These are phyloP conservation scores for Phenganax stokvisi DNA, from an alignment of 92 coral and sea anemone genomes.

Conservation along the genomic window DNA sequence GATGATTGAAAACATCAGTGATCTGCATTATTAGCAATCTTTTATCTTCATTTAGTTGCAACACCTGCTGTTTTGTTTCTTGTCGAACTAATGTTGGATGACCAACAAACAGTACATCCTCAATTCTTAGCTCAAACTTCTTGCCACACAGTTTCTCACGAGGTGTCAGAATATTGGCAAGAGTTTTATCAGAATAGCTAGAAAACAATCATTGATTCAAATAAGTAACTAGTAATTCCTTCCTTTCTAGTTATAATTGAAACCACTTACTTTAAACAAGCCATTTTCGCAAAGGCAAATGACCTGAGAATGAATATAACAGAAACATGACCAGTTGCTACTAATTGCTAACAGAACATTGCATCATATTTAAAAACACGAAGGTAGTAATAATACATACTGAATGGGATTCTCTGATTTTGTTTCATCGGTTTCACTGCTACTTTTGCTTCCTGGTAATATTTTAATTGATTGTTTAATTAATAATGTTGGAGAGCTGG, in stretches of 20 bases:
- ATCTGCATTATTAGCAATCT: neutral
- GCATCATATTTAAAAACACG: too few species aligned
- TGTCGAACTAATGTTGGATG: slow-evolving; percentile 68
- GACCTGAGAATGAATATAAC: neutral
- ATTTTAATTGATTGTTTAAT: too few species aligned
- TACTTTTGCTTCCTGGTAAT: too few species aligned
- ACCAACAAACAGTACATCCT: slow-evolving; percentile 89
- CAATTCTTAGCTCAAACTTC: slow-evolving; percentile 89
- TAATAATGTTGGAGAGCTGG: too few species aligned
- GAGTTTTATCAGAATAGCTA: slow-evolving; percentile 88
- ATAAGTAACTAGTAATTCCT: neutral
- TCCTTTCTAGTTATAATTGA: neutral
- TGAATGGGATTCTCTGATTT: too few species aligned
- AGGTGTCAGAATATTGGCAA: slow-evolving; percentile 91
- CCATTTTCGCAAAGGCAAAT: neutral
- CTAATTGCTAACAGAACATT: neutral
- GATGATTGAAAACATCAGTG: neutral
- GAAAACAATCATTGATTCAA: neutral
- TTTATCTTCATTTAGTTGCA: neutral
- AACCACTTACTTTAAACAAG: neutral
- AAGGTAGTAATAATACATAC: too few species aligned
- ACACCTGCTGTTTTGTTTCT: slow-evolving; percentile 48
- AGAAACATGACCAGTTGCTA: neutral
- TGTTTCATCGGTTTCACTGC: too few species aligned
- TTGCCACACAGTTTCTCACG: slow-evolving; percentile 78